These are phyloP conservation scores for Druceiella hillmani DNA, from an alignment of 2,888 invertebrate genomes.

Conservation along the genomic window DNA sequence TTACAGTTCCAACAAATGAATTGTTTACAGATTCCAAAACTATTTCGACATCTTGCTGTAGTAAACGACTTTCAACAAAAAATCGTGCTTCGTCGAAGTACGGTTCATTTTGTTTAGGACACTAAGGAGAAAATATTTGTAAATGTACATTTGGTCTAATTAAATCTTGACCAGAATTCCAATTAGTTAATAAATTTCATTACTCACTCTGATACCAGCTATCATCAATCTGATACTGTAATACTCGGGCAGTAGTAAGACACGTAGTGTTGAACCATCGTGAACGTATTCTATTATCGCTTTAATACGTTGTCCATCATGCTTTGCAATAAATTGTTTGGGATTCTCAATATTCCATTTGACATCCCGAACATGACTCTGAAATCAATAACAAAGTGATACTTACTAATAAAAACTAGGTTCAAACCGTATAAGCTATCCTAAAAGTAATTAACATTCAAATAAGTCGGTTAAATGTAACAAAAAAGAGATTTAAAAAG, in stretches of 20 bases:
- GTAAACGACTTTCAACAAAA: conserved; percentile 85
- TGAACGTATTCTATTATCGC: conserved; percentile 96
- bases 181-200: conserved; percentile 3
- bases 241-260: conserved; percentile 85
- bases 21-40: conserved; percentile 87
- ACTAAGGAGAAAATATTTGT: no score
- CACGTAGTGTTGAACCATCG: conserved; percentile 93
- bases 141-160: conserved; percentile 10
- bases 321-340: conserved; percentile 69
- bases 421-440: conserved; percentile 3
- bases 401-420: conserved; percentile 7
- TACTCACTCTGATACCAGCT: conserved; percentile 81
- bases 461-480: conserved; percentile 23
- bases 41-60: conserved; percentile 88
- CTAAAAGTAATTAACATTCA: conserved; percentile 2
- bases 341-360: conserved; percentile 84
- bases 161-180: conserved; percentile 2
- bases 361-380: conserved; percentile 77
- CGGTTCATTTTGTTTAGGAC: no score
- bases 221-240: conserved; percentile 93
- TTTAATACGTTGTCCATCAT: conserved; percentile 78
- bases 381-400: conserved; percentile 22
- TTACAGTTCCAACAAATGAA: conserved; percentile 88
- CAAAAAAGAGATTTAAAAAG: conserved; percentile 4
- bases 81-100: conserved; percentile 85